These are phyloP conservation scores for Spinibarbus caldwelli DNA, from an alignment of 2,797 vertebrate genomes.

Conservation along the genomic window DNA sequence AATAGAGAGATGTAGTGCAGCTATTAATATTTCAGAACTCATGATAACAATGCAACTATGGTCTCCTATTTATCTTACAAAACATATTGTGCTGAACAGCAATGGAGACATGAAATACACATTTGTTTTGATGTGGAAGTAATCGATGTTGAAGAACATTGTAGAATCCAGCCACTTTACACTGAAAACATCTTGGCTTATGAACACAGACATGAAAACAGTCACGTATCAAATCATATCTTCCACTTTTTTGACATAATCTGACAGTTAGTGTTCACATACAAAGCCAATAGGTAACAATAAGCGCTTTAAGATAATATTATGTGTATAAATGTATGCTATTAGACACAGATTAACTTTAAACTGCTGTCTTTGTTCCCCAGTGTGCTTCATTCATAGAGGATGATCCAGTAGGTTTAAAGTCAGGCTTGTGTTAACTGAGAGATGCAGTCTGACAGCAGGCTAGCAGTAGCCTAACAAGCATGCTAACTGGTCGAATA, in stretches of 20 bases:
- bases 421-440: neutral
- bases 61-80: neutral
- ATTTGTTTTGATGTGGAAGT: neutral
- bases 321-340: neutral
- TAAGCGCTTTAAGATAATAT: neutral
- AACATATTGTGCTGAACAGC: neutral
- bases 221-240: neutral
- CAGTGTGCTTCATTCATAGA: neutral
- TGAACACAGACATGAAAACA: neutral
- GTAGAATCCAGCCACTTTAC: neutral
- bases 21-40: neutral
- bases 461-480: slow-evolving; percentile 13
- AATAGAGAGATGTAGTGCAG: too few species aligned
- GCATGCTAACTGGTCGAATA: slow-evolving; percentile 4
- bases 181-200: neutral
- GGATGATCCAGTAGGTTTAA: neutral
- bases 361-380: neutral
- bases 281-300: neutral
- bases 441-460: slow-evolving; percentile 22
- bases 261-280: neutral
- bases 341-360: neutral
- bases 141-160: neutral
- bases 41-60: neutral
- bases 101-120: neutral
- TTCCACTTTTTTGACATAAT: neutral